Percentiles rank a stretch among this genome's conserved stretches.
Evolutionary conservation across 2,113 vertebrate genomes (phyloP).

Genomic region (Noturus placidus): DNA sequence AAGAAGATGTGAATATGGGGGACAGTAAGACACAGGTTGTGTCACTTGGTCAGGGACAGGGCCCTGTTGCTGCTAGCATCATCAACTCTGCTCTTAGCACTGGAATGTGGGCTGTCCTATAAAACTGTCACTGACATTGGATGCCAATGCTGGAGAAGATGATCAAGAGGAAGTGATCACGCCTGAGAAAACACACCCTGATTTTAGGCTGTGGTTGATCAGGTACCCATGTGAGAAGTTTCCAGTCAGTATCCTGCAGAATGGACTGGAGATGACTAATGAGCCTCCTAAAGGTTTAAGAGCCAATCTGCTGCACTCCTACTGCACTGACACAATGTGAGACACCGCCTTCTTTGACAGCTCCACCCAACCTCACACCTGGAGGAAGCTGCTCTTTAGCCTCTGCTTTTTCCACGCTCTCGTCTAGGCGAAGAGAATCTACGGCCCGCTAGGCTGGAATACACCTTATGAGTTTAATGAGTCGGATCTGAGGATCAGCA

Average conservation of each 20-base stretch:
- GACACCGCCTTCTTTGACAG: slow-evolving; percentile 81
- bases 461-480: slow-evolving; percentile 95
- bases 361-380: slow-evolving; percentile 78
- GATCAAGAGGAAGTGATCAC: slow-evolving; percentile 78
- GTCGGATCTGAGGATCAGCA: slow-evolving; percentile 88
- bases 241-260: slow-evolving; percentile 91
- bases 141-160: slow-evolving; percentile 89
- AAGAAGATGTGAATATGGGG: slow-evolving; percentile 85
- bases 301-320: slow-evolving; percentile 86
- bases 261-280: slow-evolving; percentile 94
- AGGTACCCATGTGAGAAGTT: slow-evolving; percentile 93
- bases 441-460: slow-evolving; percentile 90
- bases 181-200: slow-evolving; percentile 79
- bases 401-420: slow-evolving; percentile 93
- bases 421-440: slow-evolving; percentile 89
- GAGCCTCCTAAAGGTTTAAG: slow-evolving; percentile 89
- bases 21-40: slow-evolving; percentile 80
- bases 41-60: slow-evolving; percentile 91
- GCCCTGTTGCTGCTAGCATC: slow-evolving; percentile 83
- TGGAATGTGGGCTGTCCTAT: slow-evolving; percentile 88
- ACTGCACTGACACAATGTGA: slow-evolving; percentile 85
- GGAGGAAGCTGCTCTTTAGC: slow-evolving; percentile 88
- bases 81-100: slow-evolving; percentile 74
- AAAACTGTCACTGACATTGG: slow-evolving; percentile 94
- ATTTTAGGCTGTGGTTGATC: slow-evolving; percentile 89